Base-by-base conservation (phyloP, 2,113 vertebrate species). In the Phylloscopus whistleri region DNA sequence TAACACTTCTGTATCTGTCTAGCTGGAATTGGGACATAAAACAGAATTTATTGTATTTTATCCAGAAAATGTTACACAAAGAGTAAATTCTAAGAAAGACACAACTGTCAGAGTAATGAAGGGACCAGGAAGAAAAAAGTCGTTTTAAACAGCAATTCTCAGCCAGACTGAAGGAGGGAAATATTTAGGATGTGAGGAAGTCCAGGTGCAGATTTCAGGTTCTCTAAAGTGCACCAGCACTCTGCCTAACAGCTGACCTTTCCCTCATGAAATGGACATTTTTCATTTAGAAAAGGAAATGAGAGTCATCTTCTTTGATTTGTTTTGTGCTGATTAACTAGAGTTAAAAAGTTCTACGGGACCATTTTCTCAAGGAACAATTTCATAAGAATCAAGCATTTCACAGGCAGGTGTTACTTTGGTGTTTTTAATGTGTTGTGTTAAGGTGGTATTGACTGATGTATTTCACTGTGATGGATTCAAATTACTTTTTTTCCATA, bases 231-330 rank as follows among this genome's bases (percentile, higher is more conserved):
- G 76, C 76, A 63, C 55, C 56, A 92, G 48, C 51, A 41, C 53
- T 84, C 39, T 84, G 79, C 64, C 52, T 70, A 88, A 70, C 63
- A 90, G 70, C 82, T 96, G 96, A 95, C 91, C 89, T 95, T 94
- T 91, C 67, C 78, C 75, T 84, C 27, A n/a, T 70, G 81, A 91
- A 95, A 87, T 92, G 85, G 92, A 95, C 89, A 86, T 94, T 95
- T 96, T 97, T 97, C 92, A 86, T 96, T 95, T 89, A 93, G 83
- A 44, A 95, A 90, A 96, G 93, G 93, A 97, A 96, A 93, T 96
- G 52, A 95, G 90, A 96, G 91, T 95, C 70, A 16, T 95, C 89
- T 12, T 95, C 81, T 94, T 90, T 95, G 90, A 92, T 95, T 90
- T 82, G 55, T 70, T 80, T 51, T 76, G 26, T 62, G 15, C 52